These are phyloP conservation scores for Leptinotarsa undecemlineata DNA, from an alignment of 1,140 invertebrate genomes.

Conservation along the genomic window DNA sequence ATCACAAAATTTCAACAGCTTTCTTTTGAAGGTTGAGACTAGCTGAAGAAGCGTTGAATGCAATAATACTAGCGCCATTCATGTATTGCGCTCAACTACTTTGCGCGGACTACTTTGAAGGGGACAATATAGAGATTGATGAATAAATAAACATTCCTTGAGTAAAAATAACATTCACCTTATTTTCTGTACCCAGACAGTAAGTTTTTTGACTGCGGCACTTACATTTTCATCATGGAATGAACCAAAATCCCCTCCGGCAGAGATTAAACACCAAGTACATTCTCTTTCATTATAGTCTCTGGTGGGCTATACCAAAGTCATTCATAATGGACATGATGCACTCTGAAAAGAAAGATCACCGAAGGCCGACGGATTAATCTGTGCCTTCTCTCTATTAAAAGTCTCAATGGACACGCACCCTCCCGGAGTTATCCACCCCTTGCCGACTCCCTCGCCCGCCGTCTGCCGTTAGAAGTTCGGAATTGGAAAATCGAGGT, in stretches of 20 bases:
- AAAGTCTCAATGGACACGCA: slow-evolving; percentile 46
- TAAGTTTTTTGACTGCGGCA: no score
- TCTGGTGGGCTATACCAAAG: slow-evolving; percentile 33
- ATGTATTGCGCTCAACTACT: no score
- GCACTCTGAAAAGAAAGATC: slow-evolving; percentile 49
- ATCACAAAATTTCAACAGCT: no score
- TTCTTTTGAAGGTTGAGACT: no score
- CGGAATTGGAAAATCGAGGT: slow-evolving; percentile 10
- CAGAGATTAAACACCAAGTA: background rate
- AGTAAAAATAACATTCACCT: no score
- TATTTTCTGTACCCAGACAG: no score
- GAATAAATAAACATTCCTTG: no score
- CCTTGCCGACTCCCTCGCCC: background rate
- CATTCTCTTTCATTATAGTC: background rate
- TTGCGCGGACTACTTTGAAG: no score
- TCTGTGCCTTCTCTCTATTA: slow-evolving; percentile 48
- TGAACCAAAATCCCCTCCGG: background rate
- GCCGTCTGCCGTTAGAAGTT: background rate
- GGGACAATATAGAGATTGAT: no score
- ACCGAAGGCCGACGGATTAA: slow-evolving; percentile 47
- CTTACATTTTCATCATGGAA: no score
- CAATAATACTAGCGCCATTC: no score
- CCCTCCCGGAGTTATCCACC: slow-evolving; percentile 36
- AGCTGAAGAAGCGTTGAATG: no score
- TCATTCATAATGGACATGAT: slow-evolving; percentile 49